These are phyloP conservation scores for Leucophenga varia DNA, from an alignment of 1,140 invertebrate genomes.

Conservation along the genomic window DNA sequence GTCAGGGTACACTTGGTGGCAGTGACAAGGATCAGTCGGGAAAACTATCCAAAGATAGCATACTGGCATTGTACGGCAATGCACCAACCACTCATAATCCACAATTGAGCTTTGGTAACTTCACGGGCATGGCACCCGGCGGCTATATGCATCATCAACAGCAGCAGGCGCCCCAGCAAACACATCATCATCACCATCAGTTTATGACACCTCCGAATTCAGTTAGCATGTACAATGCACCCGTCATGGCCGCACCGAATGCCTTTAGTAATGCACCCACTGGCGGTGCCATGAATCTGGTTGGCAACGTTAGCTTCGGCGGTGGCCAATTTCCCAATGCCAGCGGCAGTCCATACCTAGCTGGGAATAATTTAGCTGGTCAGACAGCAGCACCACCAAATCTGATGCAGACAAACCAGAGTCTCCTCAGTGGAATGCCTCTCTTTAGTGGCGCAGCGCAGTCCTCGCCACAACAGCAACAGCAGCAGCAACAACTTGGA, in stretches of 20 bases:
- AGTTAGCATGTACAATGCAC: conserved; percentile 23
- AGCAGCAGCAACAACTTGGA: conserved; percentile 10
- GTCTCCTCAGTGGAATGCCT: conserved; percentile 7
- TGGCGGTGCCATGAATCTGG: conserved; percentile 12
- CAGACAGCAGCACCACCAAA: not conserved
- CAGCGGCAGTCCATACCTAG: conserved; percentile 9
- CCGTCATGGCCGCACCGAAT: conserved; percentile 22
- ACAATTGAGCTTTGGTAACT: conserved; percentile 12
- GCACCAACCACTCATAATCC: conserved; percentile 56
- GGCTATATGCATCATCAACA: conserved; percentile 3
- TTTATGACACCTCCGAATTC: conserved; percentile 28
- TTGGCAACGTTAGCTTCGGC: not conserved
- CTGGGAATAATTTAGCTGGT: not conserved
- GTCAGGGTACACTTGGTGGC: conserved; percentile 61
- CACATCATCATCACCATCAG: too few species aligned
- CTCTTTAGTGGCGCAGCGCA: not conserved
- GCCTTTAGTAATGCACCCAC: conserved; percentile 20
- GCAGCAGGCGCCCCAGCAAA: conserved; percentile 10
- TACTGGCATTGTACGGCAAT: conserved; percentile 82
- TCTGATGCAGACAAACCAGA: conserved; percentile 19
- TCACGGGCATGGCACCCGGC: conserved; percentile 11
- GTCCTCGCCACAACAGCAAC: not conserved
- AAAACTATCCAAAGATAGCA: conserved; percentile 88
- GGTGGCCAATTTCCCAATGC: conserved; percentile 32
- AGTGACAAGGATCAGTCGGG: conserved; percentile 70